Conservation (phyloP, 1,140 invertebrate species). For the Protaetia brevitarsis region DNA sequence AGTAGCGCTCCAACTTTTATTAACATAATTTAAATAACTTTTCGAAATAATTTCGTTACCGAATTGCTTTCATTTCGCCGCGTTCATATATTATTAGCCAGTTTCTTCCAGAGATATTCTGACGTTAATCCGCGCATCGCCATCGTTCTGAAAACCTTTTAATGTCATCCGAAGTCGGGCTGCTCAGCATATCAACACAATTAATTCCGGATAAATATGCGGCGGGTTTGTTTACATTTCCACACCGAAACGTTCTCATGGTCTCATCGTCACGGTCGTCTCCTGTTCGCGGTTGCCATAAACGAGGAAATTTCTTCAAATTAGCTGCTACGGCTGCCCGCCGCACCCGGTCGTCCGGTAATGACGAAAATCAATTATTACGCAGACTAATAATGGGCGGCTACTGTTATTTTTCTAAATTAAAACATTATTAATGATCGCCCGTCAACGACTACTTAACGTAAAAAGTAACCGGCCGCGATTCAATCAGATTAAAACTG, state of each 20-base stretch:
- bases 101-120: neutral
- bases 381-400: constrained; percentile 15
- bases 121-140: neutral
- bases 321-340: neutral
- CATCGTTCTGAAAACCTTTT: neutral
- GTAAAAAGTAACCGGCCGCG: constrained; percentile 1
- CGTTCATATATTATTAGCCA: constrained; percentile 1
- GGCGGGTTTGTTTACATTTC: constrained; percentile 5
- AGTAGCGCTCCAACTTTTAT: neutral
- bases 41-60: neutral
- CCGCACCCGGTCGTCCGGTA: neutral
- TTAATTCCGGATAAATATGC: constrained; percentile 12
- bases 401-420: constrained; percentile 22
- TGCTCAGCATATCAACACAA: neutral
- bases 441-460: constrained; percentile 13
- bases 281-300: neutral
- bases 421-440: constrained; percentile 15
- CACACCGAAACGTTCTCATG: neutral
- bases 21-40: constrained; percentile 5
- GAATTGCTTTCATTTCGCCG: neutral
- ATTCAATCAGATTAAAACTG: constrained; percentile 16
- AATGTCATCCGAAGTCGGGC: neutral
- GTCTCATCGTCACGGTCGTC: neutral
- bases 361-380: constrained; percentile 20
- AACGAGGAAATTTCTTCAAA: neutral